Base-by-base conservation (phyloP, 64 coral and sea anemone genomes). In the Platygyra sinensis region DNA sequence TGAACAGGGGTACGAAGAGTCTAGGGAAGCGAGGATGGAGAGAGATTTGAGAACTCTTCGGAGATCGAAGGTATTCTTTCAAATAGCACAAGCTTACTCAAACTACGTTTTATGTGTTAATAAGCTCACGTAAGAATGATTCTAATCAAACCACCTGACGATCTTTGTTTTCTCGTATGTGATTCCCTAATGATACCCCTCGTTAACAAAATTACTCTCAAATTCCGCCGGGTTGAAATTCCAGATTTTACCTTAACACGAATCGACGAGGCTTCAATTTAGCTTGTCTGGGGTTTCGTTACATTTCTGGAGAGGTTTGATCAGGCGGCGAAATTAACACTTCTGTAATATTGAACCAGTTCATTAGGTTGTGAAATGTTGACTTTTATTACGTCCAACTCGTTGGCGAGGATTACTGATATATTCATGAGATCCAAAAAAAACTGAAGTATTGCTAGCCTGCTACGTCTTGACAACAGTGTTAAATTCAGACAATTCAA, bases 11-110 rank as follows among this genome's bases (percentile, higher is more conserved):
- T 39, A 30, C 6, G 19, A 14, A 62, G 62, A 30, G 62, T 19
- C 55, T 62, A 64, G 22, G 17, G 13, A 33, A 63, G 28, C 17
- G 30, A 82, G 13, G 30, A 83, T 83, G 80, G 80, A 83, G 80
- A 65, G 80, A 62, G 80, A 83, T 83, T 46, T 83, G 61, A 67
- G 80, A 65, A 83, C 80, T 83, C 62, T 83, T 31, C 29, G 80
- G 32, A 62, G 80, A 83, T 83, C 80, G 29, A 83, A 83, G 80
- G 80, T 83, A 39, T 69, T 24, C 11, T 69, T n/a, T 4, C 4
- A 16, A 14, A 57, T 12, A 57, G 10, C 11, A 15, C 54, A 57
- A 46, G 42, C 42, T 46, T 46, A 46, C 42, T 2, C 10, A 14
- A 57, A 57, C 54, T 57, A 10, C 0, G 15, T 12, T 0, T 57